Base-by-base conservation (phyloP, 2,888 invertebrate species). In the Mythimna ferrago region DNA sequence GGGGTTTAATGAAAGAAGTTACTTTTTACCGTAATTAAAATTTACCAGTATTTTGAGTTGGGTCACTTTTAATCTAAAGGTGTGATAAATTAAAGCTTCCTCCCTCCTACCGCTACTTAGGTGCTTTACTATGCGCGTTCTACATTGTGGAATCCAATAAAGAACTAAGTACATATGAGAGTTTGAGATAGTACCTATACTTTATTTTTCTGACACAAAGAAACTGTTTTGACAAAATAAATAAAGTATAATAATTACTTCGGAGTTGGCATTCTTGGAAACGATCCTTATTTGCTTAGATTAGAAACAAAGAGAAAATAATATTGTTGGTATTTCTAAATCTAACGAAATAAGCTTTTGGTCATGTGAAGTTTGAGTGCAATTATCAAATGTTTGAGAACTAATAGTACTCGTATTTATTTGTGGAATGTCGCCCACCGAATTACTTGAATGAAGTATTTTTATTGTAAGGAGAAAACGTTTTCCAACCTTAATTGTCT, bases 321-420 rank as follows among this genome's bases (percentile, higher is more conserved):
- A 63, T 66, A 64, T 54, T 10, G n/a, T 11, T 51, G 51, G 19
- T 56, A 48, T 64, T 64, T 53, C 48, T 77, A 58, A 44, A 6
- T 56, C 5, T 54, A 66, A 65, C 64, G n/a, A 80, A 67, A 64
- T 60, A 65, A 64, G 48, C 48, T 48, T 66, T 80, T 10, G 7
- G 4, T 9, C 16, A 44, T 35, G n/a, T 57, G 21, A 66, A 54
- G 32, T 11, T 65, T 73, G 14, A n/a, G 21, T 58, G 62, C 54
- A 73, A 48, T 66, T 77, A 51, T 7, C 10, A 62, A 63, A 57
- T 73, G 35, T 44, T 80, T 60, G 21, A 63, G n/a, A 21, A 66
- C 44, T 48, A 48, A 16, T 16, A 14, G 11, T 48, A 44, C 41
- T 44, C 10, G 41, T 44, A 44, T 44, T n/a, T 73, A 66, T 67